Base-by-base conservation (phyloP, 2,888 invertebrate genomes). In the Micropterix aruncella region DNA sequence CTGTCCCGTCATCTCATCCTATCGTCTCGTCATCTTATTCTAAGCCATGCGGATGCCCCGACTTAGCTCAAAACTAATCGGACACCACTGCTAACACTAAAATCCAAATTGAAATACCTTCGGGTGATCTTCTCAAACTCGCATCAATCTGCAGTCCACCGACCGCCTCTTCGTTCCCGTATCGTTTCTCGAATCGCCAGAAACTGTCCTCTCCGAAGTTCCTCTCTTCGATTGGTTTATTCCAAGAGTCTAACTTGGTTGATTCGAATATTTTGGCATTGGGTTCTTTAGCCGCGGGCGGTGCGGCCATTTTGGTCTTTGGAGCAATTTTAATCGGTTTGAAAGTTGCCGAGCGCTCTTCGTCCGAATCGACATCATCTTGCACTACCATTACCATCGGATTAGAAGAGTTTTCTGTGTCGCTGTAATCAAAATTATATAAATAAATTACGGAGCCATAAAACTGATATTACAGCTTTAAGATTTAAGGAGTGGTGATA, bases 301-400 rank as follows among this genome's bases (percentile, higher is more conserved):
- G 19, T 27, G 7, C 55, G 54, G 4, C 56, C 55, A n/a, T 52
- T 43, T 49, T 44, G 44, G 48, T 47, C 15, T 49, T 48, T 3
- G 48, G 37, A 42, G 36, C 14, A 16, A 36, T 16, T 9, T 15
- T 12, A 3, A 19, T 16, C n/a, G 39, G 40, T 16, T 15, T 2
- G 36, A 27, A 39, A 7, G 5, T 17, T 2, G 12, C 12, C 12
- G 27, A 54, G 16, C 55, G 49, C 50, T 63, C 62, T 49, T 81
- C 80, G 40, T 79, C 79, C 0, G 80, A 79, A 52, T 83, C 83
- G 39, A 90, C 65, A 57, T 92, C 91, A 57, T 92, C 91, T 61
- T 87, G 85, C 52, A 85, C 83, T 42, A 83, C 81, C 18, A 86
- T 83, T 0, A 93, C 88, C 56, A 85, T 66, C 17, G 89, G 89